Evolutionary conservation across 2,113 vertebrate species (phyloP).

Genomic region (Astur gentilis): DNA sequence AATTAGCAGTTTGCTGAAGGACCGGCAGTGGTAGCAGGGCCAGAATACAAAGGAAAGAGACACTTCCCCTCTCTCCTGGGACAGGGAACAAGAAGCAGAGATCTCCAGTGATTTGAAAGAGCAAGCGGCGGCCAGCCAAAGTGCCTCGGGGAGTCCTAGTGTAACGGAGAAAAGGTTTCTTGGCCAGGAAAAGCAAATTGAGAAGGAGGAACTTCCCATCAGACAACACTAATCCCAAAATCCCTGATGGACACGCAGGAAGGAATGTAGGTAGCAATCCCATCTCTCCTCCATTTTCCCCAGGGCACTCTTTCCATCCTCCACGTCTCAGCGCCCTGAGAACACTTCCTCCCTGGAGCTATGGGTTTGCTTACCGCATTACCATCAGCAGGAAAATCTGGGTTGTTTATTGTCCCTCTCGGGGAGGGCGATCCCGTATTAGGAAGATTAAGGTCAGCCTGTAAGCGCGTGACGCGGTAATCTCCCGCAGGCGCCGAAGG

Average conservation of each 20-base stretch:
- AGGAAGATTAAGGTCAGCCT: conserved; percentile 46
- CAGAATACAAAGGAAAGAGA: background rate
- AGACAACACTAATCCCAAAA: background rate
- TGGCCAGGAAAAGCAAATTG: background rate
- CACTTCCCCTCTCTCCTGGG: background rate
- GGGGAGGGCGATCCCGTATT: background rate
- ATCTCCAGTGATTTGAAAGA: background rate
- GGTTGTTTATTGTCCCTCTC: background rate
- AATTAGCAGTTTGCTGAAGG: background rate
- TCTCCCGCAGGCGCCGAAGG: background rate
- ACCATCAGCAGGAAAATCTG: background rate
- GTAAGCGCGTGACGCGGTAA: background rate
- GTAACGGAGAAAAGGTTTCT: background rate
- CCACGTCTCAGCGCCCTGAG: fast-evolving
- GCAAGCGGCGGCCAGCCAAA: fast-evolving
- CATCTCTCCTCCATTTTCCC: fast-evolving
- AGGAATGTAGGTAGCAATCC: background rate
- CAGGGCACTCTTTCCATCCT: background rate
- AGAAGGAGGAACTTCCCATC: background rate
- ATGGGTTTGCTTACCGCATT: background rate
- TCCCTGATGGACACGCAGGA: background rate
- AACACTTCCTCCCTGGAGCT: background rate
- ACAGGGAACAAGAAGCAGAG: background rate
- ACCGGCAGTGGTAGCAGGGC: background rate
- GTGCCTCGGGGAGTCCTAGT: background rate